These are phyloP conservation scores for Drosophila nikananu DNA, from an alignment of 1,140 invertebrate genomes.

Conservation along the genomic window DNA sequence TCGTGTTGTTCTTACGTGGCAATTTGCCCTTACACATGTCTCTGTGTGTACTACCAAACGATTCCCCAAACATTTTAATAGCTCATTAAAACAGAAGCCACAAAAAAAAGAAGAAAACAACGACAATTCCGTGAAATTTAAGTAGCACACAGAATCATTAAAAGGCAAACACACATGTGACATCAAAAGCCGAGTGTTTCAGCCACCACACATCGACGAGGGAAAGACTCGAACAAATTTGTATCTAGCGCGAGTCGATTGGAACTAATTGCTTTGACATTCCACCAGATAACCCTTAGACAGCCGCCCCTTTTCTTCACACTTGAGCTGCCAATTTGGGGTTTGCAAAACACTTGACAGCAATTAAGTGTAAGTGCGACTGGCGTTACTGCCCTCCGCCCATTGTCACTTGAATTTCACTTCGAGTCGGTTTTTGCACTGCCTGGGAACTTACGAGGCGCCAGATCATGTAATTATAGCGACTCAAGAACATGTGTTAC, in stretches of 20 bases:
- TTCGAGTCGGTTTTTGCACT: conserved; percentile 31
- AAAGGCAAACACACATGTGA: conserved; percentile 64
- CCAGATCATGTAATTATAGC: conserved; percentile 28
- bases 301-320: conserved; percentile 1
- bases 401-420: conserved; percentile 20
- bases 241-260: conserved; percentile 58
- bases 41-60: conserved; percentile 11
- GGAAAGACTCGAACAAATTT: conserved; percentile 17
- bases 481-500: conserved; percentile 1
- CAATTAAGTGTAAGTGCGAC: conserved; percentile 35
- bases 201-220: background rate
- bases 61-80: conserved; percentile 63
- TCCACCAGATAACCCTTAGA: conserved; percentile 32
- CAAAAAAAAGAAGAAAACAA: conserved; percentile 2
- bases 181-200: conserved; percentile 48
- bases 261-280: conserved; percentile 71
- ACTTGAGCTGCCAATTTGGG: conserved; percentile 31
- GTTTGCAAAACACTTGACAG: conserved; percentile 44
- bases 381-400: conserved; percentile 1
- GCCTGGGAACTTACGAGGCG: conserved; percentile 36
- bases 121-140: conserved; percentile 54
- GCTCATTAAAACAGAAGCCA: conserved; percentile 60
- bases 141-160: conserved; percentile 68
- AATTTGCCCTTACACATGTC: conserved; percentile 37
- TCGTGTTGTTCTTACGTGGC: background rate